A percentile compares a stretch with the other conserved stretches of the same genome.
Evolutionary conservation across 2,797 vertebrate species (phyloP).

Genomic region (Microcaecilia unicolor): DNA sequence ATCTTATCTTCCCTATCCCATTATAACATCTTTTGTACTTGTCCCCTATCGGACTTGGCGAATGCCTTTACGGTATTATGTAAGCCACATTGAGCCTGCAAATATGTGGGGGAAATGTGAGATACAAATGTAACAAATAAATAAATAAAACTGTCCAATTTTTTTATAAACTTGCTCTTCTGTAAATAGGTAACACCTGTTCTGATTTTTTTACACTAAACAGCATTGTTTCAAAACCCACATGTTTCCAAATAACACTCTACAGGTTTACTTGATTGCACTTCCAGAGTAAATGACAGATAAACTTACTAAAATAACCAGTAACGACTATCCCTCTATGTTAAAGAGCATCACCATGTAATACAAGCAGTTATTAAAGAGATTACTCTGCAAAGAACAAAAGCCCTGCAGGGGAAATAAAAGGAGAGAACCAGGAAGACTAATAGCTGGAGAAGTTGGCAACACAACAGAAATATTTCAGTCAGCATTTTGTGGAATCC

Average conservation of each 20-base stretch:
- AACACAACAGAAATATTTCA: constrained; percentile 1
- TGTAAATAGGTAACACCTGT: constrained; percentile 9
- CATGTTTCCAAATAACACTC: constrained; percentile 22
- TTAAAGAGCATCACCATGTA: constrained; percentile 18
- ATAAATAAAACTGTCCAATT: too few species aligned
- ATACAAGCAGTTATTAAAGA: constrained; percentile 15
- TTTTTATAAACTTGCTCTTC: background rate
- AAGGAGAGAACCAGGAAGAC: constrained; percentile 11
- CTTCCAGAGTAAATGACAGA: constrained; percentile 1
- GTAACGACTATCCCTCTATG: background rate
- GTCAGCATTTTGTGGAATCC: constrained; percentile 1
- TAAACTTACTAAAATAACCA: constrained; percentile 9
- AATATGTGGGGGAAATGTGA: too few species aligned
- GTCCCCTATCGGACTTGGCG: too few species aligned
- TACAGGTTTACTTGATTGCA: constrained; percentile 22
- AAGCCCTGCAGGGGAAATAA: background rate
- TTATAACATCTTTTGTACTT: too few species aligned
- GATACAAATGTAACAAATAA: too few species aligned
- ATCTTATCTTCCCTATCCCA: too few species aligned
- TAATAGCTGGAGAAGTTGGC: background rate
- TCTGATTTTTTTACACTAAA: constrained; percentile 14
- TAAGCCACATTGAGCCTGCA: too few species aligned
- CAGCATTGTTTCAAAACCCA: constrained; percentile 21
- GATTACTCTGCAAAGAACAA: constrained; percentile 24
- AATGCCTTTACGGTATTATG: too few species aligned